Conservation (phyloP, 2,113 vertebrate genomes). For the Porphyrio hochstetteri region DNA sequence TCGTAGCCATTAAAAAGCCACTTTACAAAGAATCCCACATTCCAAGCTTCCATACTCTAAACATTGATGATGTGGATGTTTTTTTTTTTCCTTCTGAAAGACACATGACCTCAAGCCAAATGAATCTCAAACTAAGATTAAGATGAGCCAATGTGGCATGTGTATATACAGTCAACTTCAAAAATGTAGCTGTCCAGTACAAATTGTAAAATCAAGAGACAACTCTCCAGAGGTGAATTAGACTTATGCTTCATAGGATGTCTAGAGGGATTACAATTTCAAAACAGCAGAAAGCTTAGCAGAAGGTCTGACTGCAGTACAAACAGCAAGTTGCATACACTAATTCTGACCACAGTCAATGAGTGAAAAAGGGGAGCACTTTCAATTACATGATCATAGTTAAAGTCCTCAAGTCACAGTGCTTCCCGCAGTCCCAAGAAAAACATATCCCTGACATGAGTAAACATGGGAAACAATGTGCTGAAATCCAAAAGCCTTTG, state of each 20-base stretch:
- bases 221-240: neutral
- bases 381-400: neutral
- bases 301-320: neutral
- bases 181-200: neutral
- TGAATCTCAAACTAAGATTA: neutral
- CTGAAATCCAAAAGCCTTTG: neutral
- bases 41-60: neutral
- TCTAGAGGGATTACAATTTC: neutral
- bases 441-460: neutral
- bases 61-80: neutral
- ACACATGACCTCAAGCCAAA: neutral
- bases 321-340: neutral
- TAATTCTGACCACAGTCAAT: neutral
- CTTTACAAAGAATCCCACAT: neutral
- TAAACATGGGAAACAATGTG: fast-evolving
- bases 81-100: neutral
- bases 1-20: neutral
- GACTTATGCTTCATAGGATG: neutral
- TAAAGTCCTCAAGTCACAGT: neutral
- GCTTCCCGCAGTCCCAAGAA: neutral
- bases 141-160: neutral
- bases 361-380: neutral
- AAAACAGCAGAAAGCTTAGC: neutral
- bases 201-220: neutral
- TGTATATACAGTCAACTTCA: neutral